Evolutionary conservation across 2,113 vertebrate species (phyloP), one percentile per base, ranked within the genome.

Genomic region (Myxocyprinus asiaticus): DNA sequence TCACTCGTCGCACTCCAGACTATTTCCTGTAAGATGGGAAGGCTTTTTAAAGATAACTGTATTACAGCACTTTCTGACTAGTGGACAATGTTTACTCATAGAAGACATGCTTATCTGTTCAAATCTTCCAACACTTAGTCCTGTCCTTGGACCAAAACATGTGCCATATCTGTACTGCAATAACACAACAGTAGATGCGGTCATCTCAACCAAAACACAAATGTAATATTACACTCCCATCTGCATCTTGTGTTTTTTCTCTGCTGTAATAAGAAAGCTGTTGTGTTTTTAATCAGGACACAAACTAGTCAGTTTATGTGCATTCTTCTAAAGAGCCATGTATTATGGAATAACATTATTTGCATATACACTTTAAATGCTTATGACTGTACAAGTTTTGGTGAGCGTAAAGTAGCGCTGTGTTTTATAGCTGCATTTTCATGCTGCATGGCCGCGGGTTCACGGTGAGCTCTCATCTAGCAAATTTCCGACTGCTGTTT

Each of bases 21-120:
- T 98, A 98, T 90, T 98, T 99, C 92, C 95, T 99, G 93, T 98
- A 95, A 94, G 90, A 17, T 84, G 7, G 72, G 72, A 63, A 62
- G 10, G 43, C 89, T 88, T 90, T 88, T 88, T 33, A 33, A 33
- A 33, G 22, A 33, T 33, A 33, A 33, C 22, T 33, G 22, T 33
- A 33, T 33, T 33, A 33, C 22, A 33, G 22, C 22, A 33, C 22
- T 33, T 33, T 33, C 22, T 33, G 3, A 33, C 22, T 33, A 33
- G 22, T 33, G 22, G 22, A 33, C 1, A 33, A 33, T 33, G 3
- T 33, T 33, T 3, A 33, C 3, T 33, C 22, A 33, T 33, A 33
- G 22, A 33, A 33, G 22, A 33, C 22, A 33, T 33, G 22, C 22
- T 33, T 3, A 33, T 33, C 22, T 33, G 22, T 68, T 69, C 22